These are phyloP conservation scores for Chymomyza procnemis DNA, from an alignment of 2,888 invertebrate species.

Conservation along the genomic window DNA sequence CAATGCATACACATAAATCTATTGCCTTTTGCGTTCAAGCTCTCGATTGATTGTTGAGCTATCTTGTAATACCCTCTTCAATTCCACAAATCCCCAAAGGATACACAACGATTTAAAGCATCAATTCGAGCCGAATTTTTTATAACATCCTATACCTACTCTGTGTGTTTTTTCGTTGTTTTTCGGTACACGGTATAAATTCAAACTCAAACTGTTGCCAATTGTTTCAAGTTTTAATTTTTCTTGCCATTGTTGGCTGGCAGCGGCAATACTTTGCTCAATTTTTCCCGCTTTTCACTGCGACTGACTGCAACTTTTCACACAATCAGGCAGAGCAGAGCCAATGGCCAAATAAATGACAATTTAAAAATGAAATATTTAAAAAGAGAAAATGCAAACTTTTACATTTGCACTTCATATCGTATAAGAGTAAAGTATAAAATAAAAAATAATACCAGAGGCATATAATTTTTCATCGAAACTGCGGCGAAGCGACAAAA, in stretches of 20 bases:
- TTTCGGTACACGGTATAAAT: not conserved
- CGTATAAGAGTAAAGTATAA: conserved; percentile 11
- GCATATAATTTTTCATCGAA: conserved; percentile 56
- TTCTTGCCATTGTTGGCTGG: conserved; percentile 33
- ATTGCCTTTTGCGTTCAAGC: no score
- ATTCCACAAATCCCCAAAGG: not conserved
- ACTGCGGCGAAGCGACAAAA: conserved; percentile 33
- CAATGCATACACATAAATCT: no score
- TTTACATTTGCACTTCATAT: conserved; percentile 27
- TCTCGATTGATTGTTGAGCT: not conserved
- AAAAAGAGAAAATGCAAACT: conserved; percentile 68
- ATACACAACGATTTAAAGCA: not conserved
- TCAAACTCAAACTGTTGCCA: conserved; percentile 28
- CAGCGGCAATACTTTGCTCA: conserved; percentile 43
- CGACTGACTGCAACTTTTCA: not conserved
- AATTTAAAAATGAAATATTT: conserved; percentile 72
- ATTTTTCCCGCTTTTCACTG: not conserved
- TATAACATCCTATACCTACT: conserved; percentile 6
- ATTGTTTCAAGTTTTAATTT: conserved; percentile 53
- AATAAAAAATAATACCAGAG: conserved; percentile 30
- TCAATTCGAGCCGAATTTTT: not conserved
- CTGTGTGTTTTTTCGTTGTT: conserved; percentile 16
- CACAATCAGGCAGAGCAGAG: conserved; percentile 32
- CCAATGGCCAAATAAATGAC: conserved; percentile 63
- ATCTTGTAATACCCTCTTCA: not conserved